Evolutionary conservation across 2,888 invertebrate genomes (phyloP).

Genomic region (Heliconius ismenius): DNA sequence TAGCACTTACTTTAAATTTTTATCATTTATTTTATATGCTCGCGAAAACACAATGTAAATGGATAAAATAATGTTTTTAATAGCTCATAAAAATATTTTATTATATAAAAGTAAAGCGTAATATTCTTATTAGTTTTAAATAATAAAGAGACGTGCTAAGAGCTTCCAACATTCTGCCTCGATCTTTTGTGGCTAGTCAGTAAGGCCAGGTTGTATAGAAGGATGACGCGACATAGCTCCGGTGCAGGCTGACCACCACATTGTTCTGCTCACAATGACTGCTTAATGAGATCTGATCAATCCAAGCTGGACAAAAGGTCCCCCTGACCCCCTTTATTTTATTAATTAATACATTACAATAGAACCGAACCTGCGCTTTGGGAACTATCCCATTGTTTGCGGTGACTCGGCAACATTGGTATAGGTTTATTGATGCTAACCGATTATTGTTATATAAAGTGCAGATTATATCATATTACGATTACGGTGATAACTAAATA

Average conservation of each 20-base stretch:
- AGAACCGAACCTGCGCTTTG: constrained; percentile 73
- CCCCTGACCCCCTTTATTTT: constrained; percentile 72
- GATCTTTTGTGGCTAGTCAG: constrained; percentile 24
- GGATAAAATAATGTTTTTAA: constrained; percentile 8
- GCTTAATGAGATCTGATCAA: constrained; percentile 81
- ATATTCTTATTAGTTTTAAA: not conserved
- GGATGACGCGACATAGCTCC: constrained; percentile 62
- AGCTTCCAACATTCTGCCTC: constrained; percentile 14
- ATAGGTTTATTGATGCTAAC: constrained; percentile 45
- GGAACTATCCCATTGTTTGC: constrained; percentile 72
- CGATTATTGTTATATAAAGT: constrained; percentile 42
- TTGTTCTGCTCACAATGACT: constrained; percentile 78
- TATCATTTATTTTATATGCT: constrained; percentile 9
- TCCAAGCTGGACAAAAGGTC: constrained; percentile 74
- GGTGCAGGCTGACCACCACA: constrained; percentile 57
- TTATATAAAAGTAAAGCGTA: not conserved
- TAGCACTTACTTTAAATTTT: constrained; percentile 25
- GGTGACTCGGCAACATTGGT: constrained; percentile 68
- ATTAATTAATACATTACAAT: constrained; percentile 82
- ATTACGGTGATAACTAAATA: not conserved
- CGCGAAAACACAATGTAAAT: not conserved
- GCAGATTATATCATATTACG: constrained; percentile 22
- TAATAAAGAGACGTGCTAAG: not conserved
- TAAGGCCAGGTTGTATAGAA: constrained; percentile 44
- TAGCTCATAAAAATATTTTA: not conserved